Evolutionary conservation across 2,797 vertebrate genomes (phyloP).

Genomic region (Phylloscopus collybita): DNA sequence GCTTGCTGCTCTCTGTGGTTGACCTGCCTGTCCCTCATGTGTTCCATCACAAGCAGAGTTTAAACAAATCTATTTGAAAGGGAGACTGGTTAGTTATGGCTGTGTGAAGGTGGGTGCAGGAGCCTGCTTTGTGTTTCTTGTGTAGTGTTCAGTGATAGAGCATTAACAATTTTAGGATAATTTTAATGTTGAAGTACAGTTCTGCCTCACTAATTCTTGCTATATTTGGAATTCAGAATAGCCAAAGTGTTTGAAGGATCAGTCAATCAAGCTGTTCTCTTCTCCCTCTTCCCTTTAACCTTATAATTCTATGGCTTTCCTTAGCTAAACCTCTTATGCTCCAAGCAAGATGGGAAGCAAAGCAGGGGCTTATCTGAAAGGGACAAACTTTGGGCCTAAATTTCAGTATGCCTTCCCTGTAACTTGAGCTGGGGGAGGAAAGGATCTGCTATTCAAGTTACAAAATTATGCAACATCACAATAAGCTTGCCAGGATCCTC

Average conservation of each 20-base stretch:
- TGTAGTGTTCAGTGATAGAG: neutral
- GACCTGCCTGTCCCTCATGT: rapidly evolving
- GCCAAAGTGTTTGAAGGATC: neutral
- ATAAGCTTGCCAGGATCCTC: neutral
- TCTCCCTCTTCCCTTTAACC: neutral
- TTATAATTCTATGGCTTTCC: neutral
- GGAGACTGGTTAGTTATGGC: neutral
- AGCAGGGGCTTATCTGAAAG: neutral
- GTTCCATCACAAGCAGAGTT: neutral
- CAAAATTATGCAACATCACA: neutral
- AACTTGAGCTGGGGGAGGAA: neutral
- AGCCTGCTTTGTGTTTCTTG: neutral
- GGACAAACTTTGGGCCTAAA: neutral
- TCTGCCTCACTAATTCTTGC: neutral
- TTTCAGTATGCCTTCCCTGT: neutral
- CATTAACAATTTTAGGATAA: neutral
- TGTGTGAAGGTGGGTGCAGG: neutral
- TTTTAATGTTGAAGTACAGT: neutral
- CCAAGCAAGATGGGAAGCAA: neutral
- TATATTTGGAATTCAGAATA: neutral
- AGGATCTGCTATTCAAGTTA: neutral
- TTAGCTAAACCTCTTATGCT: neutral
- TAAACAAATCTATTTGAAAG: neutral
- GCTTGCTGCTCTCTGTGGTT: neutral
- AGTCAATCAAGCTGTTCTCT: neutral